phyloP scores from a whole-genome alignment of 2,888 invertebrate species.

The Coenonympha glycerion region DNA sequence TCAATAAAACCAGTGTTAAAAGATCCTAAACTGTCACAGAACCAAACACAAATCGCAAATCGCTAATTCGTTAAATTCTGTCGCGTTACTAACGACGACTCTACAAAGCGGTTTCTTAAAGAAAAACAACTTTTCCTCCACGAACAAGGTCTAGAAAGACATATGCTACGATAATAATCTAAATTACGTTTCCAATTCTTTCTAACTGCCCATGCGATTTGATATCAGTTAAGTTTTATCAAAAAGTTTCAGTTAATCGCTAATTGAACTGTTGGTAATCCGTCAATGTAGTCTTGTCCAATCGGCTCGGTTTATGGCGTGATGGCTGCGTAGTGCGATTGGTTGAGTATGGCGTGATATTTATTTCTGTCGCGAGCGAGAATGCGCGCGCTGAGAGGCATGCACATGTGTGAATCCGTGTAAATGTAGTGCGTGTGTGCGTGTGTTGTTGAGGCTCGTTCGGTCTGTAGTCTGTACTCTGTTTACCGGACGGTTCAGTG shows the following conservation, averaged over 20 bases:
- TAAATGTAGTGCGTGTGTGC: slow-evolving; percentile 43
- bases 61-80: not conserved
- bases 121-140: not conserved
- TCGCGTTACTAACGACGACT: not conserved
- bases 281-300: slow-evolving; percentile 63
- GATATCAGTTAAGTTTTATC: slow-evolving; percentile 68
- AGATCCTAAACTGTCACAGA: too few relatives aligned
- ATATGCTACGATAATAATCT: slow-evolving; percentile 19
- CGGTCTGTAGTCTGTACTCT: too few relatives aligned
- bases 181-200: slow-evolving; percentile 36
- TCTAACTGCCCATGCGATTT: slow-evolving; percentile 51
- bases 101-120: too few relatives aligned
- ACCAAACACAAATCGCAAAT: too few relatives aligned
- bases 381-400: slow-evolving; percentile 56
- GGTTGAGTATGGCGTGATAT: slow-evolving; percentile 59
- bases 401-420: slow-evolving; percentile 35
- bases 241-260: slow-evolving; percentile 71
- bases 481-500: slow-evolving; percentile 74
- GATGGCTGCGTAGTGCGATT: slow-evolving; percentile 48
- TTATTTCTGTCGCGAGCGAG: slow-evolving; percentile 60
- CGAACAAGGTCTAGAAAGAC: slow-evolving; percentile 6
- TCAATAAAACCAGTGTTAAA: too few relatives aligned
- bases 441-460: slow-evolving; percentile 65
- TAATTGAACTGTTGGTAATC: slow-evolving; percentile 68
- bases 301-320: slow-evolving; percentile 50